A percentile compares a stretch with the other conserved stretches of the same genome.
phyloP scores from a whole-genome alignment of 1,140 invertebrate species.

The Aphelenchoides avenae region DNA sequence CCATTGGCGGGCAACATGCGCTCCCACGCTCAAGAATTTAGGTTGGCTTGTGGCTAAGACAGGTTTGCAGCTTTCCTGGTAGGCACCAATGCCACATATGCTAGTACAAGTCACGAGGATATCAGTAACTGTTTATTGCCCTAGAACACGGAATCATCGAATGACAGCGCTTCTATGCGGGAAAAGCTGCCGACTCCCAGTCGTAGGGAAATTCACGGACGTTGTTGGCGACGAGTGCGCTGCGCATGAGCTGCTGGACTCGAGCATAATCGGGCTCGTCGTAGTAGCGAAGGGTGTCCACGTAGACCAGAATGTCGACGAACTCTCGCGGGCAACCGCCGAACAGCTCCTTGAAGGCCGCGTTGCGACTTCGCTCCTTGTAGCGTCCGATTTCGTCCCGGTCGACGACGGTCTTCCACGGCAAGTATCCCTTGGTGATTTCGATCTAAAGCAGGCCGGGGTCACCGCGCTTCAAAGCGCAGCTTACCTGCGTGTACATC shows the following conservation, averaged over 20 bases:
- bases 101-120: no score
- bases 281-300: slow-evolving; percentile 21
- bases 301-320: slow-evolving; percentile 25
- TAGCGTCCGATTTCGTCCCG: slow-evolving; percentile 22
- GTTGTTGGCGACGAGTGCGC: slow-evolving; percentile 13
- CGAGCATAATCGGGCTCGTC: slow-evolving; percentile 12
- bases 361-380: slow-evolving; percentile 19
- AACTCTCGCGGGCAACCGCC: slow-evolving; percentile 30
- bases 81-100: no score
- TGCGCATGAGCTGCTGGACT: slow-evolving; percentile 5
- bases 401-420: slow-evolving; percentile 23
- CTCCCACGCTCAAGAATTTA: no score
- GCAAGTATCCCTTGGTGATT: slow-evolving; percentile 19
- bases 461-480: not conserved
- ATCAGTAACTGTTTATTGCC: no score
- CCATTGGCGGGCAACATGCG: no score
- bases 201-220: slow-evolving; percentile 25
- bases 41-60: no score
- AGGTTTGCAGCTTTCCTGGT: no score
- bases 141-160: no score
- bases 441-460: slow-evolving; percentile 33
- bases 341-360: slow-evolving; percentile 18
- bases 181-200: no score
- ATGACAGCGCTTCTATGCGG: no score
- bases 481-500: slow-evolving; percentile 29